A percentile compares a stretch with the other conserved stretches of the same genome.
Evolutionary conservation across 2,797 vertebrate genomes (phyloP).

Genomic region (Acomys russatus): DNA sequence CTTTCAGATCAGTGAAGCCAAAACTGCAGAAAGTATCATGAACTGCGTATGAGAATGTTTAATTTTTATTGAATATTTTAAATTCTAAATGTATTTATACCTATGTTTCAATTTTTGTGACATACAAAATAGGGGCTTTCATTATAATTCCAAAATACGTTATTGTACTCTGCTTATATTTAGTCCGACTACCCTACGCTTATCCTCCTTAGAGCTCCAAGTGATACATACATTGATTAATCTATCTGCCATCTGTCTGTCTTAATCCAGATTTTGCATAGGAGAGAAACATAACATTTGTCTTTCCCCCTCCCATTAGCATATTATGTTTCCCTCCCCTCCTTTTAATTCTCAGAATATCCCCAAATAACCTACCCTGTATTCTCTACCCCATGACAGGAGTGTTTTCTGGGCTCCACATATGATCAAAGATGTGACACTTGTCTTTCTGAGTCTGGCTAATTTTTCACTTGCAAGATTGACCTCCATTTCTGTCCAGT

Average conservation of each 20-base stretch:
- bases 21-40: not conserved
- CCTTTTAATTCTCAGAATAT: not conserved
- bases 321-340: not conserved
- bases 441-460: not conserved
- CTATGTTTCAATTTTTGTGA: not conserved
- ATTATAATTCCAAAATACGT: not conserved
- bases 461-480: not conserved
- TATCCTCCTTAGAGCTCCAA: not conserved
- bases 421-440: not conserved
- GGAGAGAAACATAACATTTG: not conserved
- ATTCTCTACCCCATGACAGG: not conserved
- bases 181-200: not conserved
- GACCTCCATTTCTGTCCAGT: not conserved
- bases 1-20: constrained; percentile 14
- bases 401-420: not conserved
- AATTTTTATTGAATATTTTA: constrained; percentile 18
- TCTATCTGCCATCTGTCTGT: not conserved
- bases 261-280: not conserved
- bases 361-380: not conserved
- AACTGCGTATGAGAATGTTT: constrained; percentile 24
- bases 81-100: constrained; percentile 44
- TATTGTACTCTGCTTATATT: not conserved
- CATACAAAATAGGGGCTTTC: not conserved
- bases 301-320: not conserved
- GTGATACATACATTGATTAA: not conserved